Evolutionary conservation across 2,888 invertebrate species (phyloP), one percentile per base, ranked within the genome.

Genomic region (Phrixothrix hirtus): DNA sequence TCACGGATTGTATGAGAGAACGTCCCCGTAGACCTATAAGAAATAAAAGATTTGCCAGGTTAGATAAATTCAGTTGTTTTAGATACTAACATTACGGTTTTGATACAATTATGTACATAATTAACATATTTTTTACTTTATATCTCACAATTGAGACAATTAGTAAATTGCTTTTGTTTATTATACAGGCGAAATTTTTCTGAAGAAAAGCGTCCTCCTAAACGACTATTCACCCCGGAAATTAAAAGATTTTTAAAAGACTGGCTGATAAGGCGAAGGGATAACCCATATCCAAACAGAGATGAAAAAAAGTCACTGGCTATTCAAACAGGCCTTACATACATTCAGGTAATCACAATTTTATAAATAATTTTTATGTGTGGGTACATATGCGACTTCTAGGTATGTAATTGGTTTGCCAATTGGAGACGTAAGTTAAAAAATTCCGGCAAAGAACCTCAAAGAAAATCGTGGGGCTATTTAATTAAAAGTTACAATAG

Each of bases 391-490:
- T 21, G 21, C 21, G 7, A 5, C 4, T 21, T 21, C 7, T 75
- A 86, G 85, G 85, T 86, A 48, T 86, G 86, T 65, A 89, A 89
- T 73, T 89, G 89, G 89, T 89, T 89, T 70, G 89, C 89, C n/a
- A 89, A 89, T 67, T 89, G 89, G 89, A 78, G 89, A 52, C 76
- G 89, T 64, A 89, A 89, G 71, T 74, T 89, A 48, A 88, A 88
- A 75, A 88, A 88, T 69, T 87, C 87, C 0, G 86, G 86, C 57
- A 80, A 79, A 30, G 86, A 88, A 65, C 81, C 83, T 37, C 82
- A 83, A 54, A 82, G 83, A 63, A 83, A 83, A 64, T 87, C 88
- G 0, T 88, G 88, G 88, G 86, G 87, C 1, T 84, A 87, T 69
- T 78, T 88, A 2, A 88, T 84, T 49, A 83, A 84, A 62, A 74